Evolutionary conservation across 2,113 vertebrate genomes (phyloP), one percentile per base, ranked within the genome.

Genomic region (Calonectris borealis): DNA sequence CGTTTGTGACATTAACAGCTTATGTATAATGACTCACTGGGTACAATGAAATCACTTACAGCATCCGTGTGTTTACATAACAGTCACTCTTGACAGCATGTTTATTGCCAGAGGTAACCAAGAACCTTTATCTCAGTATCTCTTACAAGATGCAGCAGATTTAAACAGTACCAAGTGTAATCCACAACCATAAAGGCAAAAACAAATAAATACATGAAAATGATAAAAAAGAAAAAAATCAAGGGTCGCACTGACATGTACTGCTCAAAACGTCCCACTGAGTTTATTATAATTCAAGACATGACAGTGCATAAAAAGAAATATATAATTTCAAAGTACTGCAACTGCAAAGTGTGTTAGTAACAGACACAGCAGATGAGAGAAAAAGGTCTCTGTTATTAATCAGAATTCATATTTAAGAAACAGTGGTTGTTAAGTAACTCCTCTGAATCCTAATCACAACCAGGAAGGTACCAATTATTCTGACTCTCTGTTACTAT

Each of bases 351-450:
- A 91, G 51, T 40, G 32, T 60, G 61, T 84, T 93, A 65, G 78
- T 54, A 94, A 90, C 58, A 87, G 54, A 60, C 80, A 82, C 36
- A 93, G 91, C 1, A 83, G 78, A 94, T 78, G 57, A 93, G 71
- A 94, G 51, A 72, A 79, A 75, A 90, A 92, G 16, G 60, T 86
- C 89, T 88, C 73, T 66, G 75, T 79, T 93, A 91, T 96, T 97
- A 95, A 97, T 94, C 88, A 96, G 93, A 96, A 96, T 90, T 91
- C 93, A 73, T 73, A 93, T 92, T 86, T 96, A 95, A 97, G 90
- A 94, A 96, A 89, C 70, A 93, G 90, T 82, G 31, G 58, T 90
- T 85, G 92, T 95, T 96, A 95, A 96, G 93, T 62, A 92, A 85
- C 76, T 96, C 87, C 66, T 85, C 54, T 81, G 82, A 97, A 94